Evolutionary conservation across 2,797 vertebrate species (phyloP).

Genomic region (Schizopygopsis pylzovi): DNA sequence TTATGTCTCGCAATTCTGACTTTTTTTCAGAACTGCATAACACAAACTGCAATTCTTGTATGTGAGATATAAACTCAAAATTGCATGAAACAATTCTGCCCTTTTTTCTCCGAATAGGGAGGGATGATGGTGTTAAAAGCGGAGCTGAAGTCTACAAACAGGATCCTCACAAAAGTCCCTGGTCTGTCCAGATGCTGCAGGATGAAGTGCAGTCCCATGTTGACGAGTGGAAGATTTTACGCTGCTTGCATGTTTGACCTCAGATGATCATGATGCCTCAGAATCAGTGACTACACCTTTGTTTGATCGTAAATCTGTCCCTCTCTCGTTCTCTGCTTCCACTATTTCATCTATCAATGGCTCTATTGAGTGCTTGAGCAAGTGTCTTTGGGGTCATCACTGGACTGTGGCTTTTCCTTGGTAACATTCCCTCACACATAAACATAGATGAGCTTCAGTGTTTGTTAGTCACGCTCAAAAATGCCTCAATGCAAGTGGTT

Average conservation of each 20-base stretch:
- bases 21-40: too few species aligned
- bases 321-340: slow-evolving; percentile 32
- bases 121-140: too few species aligned
- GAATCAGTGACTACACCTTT: slow-evolving; percentile 47
- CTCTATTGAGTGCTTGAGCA: slow-evolving; percentile 55
- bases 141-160: too few species aligned
- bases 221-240: slow-evolving; percentile 6
- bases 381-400: slow-evolving; percentile 53
- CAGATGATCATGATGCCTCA: slow-evolving; percentile 21
- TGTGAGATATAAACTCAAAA: too few species aligned
- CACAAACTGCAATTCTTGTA: too few species aligned
- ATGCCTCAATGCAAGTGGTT: not conserved
- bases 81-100: too few species aligned
- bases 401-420: slow-evolving; percentile 57
- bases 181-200: too few species aligned
- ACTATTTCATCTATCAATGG: slow-evolving; percentile 59
- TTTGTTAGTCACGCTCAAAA: not conserved
- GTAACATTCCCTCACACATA: slow-evolving; percentile 45
- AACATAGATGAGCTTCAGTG: slow-evolving; percentile 16
- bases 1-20: too few species aligned
- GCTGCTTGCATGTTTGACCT: not conserved
- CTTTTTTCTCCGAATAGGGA: too few species aligned
- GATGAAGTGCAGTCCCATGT: too few species aligned
- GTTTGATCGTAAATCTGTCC: slow-evolving; percentile 57
- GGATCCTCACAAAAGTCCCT: too few species aligned